Base-by-base conservation (phyloP, 2,797 vertebrate genomes). In the Malurus splendens region DNA sequence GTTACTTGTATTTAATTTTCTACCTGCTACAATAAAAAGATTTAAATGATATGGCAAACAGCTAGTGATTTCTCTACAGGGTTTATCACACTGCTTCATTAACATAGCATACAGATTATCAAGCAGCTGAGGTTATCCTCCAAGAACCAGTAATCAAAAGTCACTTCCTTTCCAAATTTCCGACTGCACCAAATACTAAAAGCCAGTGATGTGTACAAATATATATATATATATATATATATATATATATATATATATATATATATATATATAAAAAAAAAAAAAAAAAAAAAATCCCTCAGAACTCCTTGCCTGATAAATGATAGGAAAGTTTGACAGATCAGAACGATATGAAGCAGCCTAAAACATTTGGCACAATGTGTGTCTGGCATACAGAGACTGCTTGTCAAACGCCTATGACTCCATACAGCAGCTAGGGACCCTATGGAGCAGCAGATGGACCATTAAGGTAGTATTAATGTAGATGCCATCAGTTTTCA, bases 391-490 rank as follows among this genome's bases (percentile, higher is more conserved):
- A 98, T 98, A 98, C 98, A 98, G 98, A 99, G 98, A 99, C 98
- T 98, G 98, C 99, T 98, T 99, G 99, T 99, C 99, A 99, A 99
- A 99, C 98, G 98, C 98, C 98, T 98, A 98, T 98, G 98, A 99
- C 98, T 99, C 98, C 98, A 98, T 98, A 98, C 98, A 98, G 98
- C 98, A 99, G 98, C 98, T 97, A 98, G 98, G 98, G 99, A 99
- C 98, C 98, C 98, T 99, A 99, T 98, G 98, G 99, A 99, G 99
- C 97, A 98, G 98, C 99, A 99, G 99, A 99, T 99, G 99, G 99
- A 98, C 99, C 98, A 99, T 99, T 99, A 99, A 99, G 99, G 98
- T 99, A 99, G 99, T 99, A 99, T 99, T 99, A 99, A 99, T 99
- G 99, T 99, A 98, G 99, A 99, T 99, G 98, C 98, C 98, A 99